A percentile compares a stretch with the other conserved stretches of the same genome.
These are phyloP conservation scores for Sisyra nigra DNA, from an alignment of 2,888 invertebrate species.

Conservation along the genomic window DNA sequence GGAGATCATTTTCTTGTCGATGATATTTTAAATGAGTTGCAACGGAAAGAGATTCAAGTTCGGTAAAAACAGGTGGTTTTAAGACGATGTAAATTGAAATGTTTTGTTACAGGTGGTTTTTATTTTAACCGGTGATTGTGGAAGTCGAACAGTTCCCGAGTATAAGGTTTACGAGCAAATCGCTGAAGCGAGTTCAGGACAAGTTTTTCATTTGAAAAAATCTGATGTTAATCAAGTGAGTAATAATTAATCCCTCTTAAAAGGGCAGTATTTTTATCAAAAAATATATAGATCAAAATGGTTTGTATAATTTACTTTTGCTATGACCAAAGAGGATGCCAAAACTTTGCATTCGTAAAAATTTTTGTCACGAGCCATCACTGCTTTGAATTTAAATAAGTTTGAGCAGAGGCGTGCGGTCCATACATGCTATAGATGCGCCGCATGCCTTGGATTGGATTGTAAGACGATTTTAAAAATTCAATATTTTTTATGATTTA, in stretches of 20 bases:
- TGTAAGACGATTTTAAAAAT: no score
- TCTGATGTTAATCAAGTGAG: constrained; percentile 55
- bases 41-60: constrained; percentile 57
- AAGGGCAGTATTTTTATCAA: constrained; percentile 8
- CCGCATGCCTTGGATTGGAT: no score
- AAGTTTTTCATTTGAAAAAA: constrained; percentile 54
- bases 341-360: no score
- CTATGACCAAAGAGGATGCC: no score
- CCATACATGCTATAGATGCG: no score
- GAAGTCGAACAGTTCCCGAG: constrained; percentile 40
- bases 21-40: constrained; percentile 46
- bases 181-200: constrained; percentile 56
- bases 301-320: no score
- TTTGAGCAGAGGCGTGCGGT: no score
- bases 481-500: no score
- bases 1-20: constrained; percentile 45
- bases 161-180: constrained; percentile 54
- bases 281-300: no score
- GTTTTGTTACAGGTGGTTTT: constrained; percentile 43
- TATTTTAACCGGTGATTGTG: constrained; percentile 56
- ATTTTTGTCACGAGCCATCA: no score
- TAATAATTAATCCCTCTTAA: constrained; percentile 10
- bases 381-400: no score
- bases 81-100: neutral
- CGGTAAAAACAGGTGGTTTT: constrained; percentile 5